These are phyloP conservation scores for Macrosteles quadrilineatus DNA, from an alignment of 1,140 invertebrate species.

Conservation along the genomic window DNA sequence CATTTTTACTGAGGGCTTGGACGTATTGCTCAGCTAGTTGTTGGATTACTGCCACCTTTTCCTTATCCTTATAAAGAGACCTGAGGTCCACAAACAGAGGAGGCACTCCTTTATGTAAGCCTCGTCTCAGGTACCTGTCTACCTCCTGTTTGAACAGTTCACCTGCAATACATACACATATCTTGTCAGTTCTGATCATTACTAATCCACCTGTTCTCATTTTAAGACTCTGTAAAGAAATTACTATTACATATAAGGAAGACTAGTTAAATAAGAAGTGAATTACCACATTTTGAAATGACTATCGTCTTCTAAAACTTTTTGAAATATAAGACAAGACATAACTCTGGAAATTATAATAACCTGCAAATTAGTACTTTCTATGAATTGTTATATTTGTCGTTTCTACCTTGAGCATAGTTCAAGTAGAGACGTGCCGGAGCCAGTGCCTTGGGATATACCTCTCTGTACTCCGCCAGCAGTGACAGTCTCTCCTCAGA, in stretches of 20 bases:
- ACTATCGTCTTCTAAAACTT: too few relatives aligned
- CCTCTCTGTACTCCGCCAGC: constrained; percentile 73
- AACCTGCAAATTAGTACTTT: too few relatives aligned
- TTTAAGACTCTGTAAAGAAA: too few relatives aligned
- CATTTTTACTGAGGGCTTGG: constrained; percentile 67
- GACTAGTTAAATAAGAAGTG: too few relatives aligned
- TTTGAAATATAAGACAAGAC: too few relatives aligned
- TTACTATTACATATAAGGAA: too few relatives aligned
- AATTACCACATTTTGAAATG: too few relatives aligned
- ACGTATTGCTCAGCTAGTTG: constrained; percentile 82
- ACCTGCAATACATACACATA: constrained; percentile 42
- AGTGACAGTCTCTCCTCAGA: constrained; percentile 77
- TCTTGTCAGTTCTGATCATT: too few relatives aligned
- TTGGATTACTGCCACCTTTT: constrained; percentile 85
- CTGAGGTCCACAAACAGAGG: constrained; percentile 95
- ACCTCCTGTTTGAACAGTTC: constrained; percentile 48
- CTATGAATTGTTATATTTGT: too few relatives aligned
- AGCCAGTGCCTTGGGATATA: constrained; percentile 83
- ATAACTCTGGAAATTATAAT: too few relatives aligned
- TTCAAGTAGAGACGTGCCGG: constrained; percentile 85
- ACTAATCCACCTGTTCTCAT: too few relatives aligned
- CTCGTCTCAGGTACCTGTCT: constrained; percentile 62
- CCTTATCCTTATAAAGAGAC: constrained; percentile 79
- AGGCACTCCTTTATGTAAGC: constrained; percentile 95
- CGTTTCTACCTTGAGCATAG: constrained; percentile 76